Base-by-base conservation (phyloP, 2,888 invertebrate genomes). In the Epinotia brunnichana region DNA sequence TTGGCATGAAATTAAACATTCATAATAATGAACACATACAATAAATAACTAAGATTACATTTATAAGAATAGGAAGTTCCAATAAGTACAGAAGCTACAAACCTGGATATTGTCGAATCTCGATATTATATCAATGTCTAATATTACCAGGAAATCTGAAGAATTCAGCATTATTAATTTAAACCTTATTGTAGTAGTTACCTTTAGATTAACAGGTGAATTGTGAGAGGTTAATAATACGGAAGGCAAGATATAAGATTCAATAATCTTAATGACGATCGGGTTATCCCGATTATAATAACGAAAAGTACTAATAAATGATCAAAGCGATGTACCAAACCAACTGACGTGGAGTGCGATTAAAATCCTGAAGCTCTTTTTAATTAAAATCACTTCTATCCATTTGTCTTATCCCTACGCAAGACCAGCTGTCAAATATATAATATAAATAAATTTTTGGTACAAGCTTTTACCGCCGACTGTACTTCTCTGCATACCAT, bases 1-100 rank as follows among this genome's bases (percentile, higher is more conserved):
- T 85, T 85, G 82, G 82, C 83, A 56, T 54, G 41, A 73, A 74
- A 76, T 67, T n/a, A 74, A 76, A 71, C 57, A 63, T 69, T 70
- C 57, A 15, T 10, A 74, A 74, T 59, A 51, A 73, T 63, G 74
- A 62, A 75, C 69, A 76, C 74, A 69, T 70, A 68, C 48, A 68
- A 53, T 39, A 0, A 54, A 11, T 67, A 44, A 41, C n/a, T 48
- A 48, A n/a, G 48, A n/a, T n/a, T 60, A 71, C 17, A 64, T 10
- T 13, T 4, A 39, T 64, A 35, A 63, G 19, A 35, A 53, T 51
- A 29, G 24, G 24, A 48, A 48, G 11, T 62, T 44, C 35, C 21
- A 11, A 24, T 62, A 62, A 17, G 64, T 64, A 41, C 54, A 64
- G 21, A 64, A 64, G 56, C 56, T 54, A 44, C 10, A 41, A 9